Conservation (phyloP, 2,113 vertebrate genomes). For the Oreochromis spilurus region DNA sequence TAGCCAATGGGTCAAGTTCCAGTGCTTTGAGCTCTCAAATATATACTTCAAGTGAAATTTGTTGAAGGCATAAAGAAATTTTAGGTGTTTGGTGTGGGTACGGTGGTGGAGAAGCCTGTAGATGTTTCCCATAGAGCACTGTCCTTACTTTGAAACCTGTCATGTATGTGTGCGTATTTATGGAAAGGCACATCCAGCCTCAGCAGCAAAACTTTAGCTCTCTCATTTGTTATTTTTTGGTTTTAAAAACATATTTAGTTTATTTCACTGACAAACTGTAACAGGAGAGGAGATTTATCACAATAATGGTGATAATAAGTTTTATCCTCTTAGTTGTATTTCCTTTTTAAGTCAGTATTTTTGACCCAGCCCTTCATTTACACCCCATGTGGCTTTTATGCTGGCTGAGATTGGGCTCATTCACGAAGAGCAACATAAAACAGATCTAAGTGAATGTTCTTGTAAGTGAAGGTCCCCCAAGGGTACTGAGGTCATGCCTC, state of each 20-base stretch:
- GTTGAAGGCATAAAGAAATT: background rate
- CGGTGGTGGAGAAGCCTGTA: background rate
- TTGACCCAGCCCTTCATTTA: background rate
- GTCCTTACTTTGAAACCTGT: background rate
- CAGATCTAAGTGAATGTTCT: background rate
- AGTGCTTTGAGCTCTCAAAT: background rate
- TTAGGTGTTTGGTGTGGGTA: background rate
- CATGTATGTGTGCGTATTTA: background rate
- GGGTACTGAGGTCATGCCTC: slow-evolving; percentile 4
- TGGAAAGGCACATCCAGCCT: background rate
- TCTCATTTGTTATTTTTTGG: background rate
- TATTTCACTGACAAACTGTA: background rate
- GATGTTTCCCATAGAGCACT: background rate
- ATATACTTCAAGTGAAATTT: background rate
- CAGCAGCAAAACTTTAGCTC: background rate
- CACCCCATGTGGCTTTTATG: background rate
- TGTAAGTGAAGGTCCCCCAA: background rate
- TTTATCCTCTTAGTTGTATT: background rate
- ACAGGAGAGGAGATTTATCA: background rate
- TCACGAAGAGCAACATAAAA: background rate
- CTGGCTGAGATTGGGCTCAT: background rate
- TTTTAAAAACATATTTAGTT: background rate
- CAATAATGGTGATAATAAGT: background rate
- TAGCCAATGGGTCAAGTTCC: background rate
- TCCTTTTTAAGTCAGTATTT: background rate